These are phyloP conservation scores for Hippocampus mohnikei DNA, from an alignment of 2,113 vertebrate genomes.

Conservation along the genomic window DNA sequence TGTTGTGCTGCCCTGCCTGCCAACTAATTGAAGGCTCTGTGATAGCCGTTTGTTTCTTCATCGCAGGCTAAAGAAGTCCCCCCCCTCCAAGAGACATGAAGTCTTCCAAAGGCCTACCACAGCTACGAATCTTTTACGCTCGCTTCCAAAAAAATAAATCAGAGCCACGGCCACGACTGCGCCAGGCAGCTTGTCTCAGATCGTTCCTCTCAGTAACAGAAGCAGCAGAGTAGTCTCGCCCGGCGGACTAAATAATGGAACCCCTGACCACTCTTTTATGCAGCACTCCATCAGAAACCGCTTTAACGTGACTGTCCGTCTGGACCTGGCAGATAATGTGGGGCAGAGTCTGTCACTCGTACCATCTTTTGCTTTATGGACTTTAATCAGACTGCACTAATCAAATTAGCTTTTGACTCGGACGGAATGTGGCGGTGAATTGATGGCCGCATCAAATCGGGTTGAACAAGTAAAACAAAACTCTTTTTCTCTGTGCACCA, in stretches of 20 bases:
- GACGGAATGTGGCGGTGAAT: slow-evolving; percentile 19
- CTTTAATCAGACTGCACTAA: slow-evolving; percentile 55
- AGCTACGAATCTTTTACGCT: slow-evolving; percentile 48
- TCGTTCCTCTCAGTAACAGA: slow-evolving; percentile 17
- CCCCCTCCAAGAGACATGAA: slow-evolving; percentile 13
- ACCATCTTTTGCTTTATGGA: slow-evolving; percentile 4
- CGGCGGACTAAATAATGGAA: background rate
- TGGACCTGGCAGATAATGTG: slow-evolving; percentile 14
- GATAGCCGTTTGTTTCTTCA: background rate
- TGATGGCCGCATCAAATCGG: slow-evolving; percentile 19
- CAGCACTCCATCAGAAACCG: slow-evolving; percentile 14
- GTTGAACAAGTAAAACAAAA: slow-evolving; percentile 9
- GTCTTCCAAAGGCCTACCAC: slow-evolving; percentile 20
- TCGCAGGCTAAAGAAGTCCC: slow-evolving; percentile 43
- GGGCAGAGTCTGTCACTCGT: slow-evolving; percentile 7
- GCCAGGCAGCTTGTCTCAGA: background rate
- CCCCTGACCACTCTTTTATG: slow-evolving; percentile 9
- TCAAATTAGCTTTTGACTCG: slow-evolving; percentile 50
- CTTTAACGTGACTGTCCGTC: background rate
- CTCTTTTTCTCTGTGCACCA: slow-evolving; percentile 45
- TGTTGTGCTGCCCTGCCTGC: background rate
- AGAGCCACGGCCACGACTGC: slow-evolving; percentile 24
- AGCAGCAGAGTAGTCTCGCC: slow-evolving; percentile 1
- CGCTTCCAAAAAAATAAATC: slow-evolving; percentile 46
- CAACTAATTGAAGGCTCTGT: background rate